A percentile compares a stretch with the other conserved stretches of the same genome.
phyloP scores from a whole-genome alignment of 2,888 invertebrate species.

The Cephus runcator region DNA sequence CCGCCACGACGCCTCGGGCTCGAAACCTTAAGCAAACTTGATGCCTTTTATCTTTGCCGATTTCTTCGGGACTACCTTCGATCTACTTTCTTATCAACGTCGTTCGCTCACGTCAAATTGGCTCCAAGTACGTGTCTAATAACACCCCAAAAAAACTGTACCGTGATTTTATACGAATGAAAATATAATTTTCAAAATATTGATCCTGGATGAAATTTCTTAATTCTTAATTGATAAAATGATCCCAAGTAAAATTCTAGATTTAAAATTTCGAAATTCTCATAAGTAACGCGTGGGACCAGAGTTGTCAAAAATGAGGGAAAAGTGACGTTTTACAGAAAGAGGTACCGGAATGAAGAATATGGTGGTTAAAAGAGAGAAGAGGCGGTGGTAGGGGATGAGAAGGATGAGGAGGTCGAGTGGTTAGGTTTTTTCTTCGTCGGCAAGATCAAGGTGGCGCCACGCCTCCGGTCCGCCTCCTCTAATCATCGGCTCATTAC shows the following conservation, averaged over 20 bases:
- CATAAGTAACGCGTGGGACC: background rate
- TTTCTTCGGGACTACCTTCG: background rate
- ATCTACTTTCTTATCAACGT: background rate
- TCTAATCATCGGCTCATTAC: constrained; percentile 66
- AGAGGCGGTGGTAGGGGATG: constrained; percentile 20
- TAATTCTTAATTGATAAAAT: background rate
- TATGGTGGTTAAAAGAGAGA: background rate
- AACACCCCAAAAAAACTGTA: background rate
- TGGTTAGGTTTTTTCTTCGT: constrained; percentile 52
- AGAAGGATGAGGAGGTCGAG: constrained; percentile 28
- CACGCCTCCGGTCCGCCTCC: constrained; percentile 64
- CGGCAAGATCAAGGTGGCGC: constrained; percentile 59
- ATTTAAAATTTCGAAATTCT: background rate
- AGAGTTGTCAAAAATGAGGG: background rate
- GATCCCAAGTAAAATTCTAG: background rate
- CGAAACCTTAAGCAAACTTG: constrained; percentile 29
- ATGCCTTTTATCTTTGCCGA: constrained; percentile 46
- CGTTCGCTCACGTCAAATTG: background rate
- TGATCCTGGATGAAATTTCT: background rate
- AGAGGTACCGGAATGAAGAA: background rate
- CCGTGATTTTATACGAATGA: background rate
- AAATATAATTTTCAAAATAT: background rate
- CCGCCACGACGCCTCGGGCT: constrained; percentile 48
- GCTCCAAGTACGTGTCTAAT: background rate
- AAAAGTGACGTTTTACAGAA: constrained; percentile 7